Evolutionary conservation across 2,797 vertebrate species (phyloP).

Genomic region (Molossus alvarezi): DNA sequence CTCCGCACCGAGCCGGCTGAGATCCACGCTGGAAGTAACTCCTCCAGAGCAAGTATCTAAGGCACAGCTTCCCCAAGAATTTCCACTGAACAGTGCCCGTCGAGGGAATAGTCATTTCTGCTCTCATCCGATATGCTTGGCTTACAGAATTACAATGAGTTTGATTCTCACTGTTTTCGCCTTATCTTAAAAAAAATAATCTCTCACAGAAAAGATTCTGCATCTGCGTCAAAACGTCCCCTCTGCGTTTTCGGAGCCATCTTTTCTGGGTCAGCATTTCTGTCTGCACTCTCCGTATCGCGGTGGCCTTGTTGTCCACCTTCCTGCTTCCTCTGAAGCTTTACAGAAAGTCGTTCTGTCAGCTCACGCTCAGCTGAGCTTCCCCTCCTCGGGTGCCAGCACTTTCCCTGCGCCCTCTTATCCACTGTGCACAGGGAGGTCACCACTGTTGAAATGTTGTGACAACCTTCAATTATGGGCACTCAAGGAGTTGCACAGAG

Average conservation of each 20-base stretch:
- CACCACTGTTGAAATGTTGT: slow-evolving; percentile 65
- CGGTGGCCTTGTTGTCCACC: slow-evolving; percentile 77
- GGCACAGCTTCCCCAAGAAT: slow-evolving; percentile 78
- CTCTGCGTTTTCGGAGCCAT: slow-evolving; percentile 78
- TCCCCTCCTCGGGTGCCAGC: slow-evolving; percentile 50
- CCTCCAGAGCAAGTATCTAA: slow-evolving; percentile 79
- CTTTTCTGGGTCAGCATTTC: slow-evolving; percentile 85
- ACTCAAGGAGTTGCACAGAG: slow-evolving; percentile 50
- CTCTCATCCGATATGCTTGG: slow-evolving; percentile 81
- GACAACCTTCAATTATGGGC: slow-evolving; percentile 79
- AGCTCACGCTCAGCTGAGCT: neutral
- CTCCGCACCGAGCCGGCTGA: too few species aligned
- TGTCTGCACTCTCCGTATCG: slow-evolving; percentile 81
- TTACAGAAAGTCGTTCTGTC: slow-evolving; percentile 81
- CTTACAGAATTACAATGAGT: slow-evolving; percentile 75
- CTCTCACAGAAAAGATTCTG: slow-evolving; percentile 62
- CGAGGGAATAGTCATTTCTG: slow-evolving; percentile 64
- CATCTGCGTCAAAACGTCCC: slow-evolving; percentile 74
- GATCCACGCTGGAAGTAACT: slow-evolving; percentile 66
- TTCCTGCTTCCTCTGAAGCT: slow-evolving; percentile 87
- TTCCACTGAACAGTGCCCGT: slow-evolving; percentile 74
- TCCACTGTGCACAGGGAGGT: neutral
- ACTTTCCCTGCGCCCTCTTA: slow-evolving; percentile 36
- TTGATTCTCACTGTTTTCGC: slow-evolving; percentile 50
- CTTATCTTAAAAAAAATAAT: neutral